These are phyloP conservation scores for Stichopus chloronotus DNA, from an alignment of 35 echinoderm and acorn worm species.

Conservation along the genomic window DNA sequence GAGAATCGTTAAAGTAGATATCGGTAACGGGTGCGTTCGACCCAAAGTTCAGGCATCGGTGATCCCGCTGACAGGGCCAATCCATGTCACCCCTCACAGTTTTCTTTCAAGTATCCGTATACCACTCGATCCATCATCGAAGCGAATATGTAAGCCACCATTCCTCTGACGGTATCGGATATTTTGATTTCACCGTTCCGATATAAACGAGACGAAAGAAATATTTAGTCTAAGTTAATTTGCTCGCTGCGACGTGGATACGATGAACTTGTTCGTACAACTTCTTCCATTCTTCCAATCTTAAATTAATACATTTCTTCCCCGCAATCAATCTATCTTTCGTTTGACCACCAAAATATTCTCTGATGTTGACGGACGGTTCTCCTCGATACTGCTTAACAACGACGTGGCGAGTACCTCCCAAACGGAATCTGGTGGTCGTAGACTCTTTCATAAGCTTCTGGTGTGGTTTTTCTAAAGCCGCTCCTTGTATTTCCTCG, in stretches of 20 bases:
- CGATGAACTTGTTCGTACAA: slow-evolving; percentile 4
- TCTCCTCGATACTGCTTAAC: no score
- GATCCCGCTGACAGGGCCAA: slow-evolving; percentile 2
- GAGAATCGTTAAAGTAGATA: neutral
- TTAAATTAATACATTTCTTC: slow-evolving; percentile 24
- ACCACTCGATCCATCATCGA: neutral
- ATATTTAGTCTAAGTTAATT: neutral
- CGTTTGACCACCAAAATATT: neutral
- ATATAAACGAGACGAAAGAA: no score
- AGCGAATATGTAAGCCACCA: neutral
- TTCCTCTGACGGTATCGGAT: neutral
- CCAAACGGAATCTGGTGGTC: neutral
- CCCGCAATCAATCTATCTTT: slow-evolving; percentile 5
- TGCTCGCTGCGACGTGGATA: neutral
- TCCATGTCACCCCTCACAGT: neutral
- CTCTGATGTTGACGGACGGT: neutral
- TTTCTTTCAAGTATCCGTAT: neutral
- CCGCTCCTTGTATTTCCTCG: no score
- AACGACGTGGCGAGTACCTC: neutral
- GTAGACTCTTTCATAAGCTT: no score
- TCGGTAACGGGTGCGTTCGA: neutral
- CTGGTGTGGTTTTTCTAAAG: no score
- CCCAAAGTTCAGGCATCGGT: slow-evolving; percentile 9
- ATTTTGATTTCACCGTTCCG: no score
- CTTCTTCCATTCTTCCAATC: neutral